Base-by-base conservation (phyloP, 2,113 vertebrate species). In the Ovis aries region DNA sequence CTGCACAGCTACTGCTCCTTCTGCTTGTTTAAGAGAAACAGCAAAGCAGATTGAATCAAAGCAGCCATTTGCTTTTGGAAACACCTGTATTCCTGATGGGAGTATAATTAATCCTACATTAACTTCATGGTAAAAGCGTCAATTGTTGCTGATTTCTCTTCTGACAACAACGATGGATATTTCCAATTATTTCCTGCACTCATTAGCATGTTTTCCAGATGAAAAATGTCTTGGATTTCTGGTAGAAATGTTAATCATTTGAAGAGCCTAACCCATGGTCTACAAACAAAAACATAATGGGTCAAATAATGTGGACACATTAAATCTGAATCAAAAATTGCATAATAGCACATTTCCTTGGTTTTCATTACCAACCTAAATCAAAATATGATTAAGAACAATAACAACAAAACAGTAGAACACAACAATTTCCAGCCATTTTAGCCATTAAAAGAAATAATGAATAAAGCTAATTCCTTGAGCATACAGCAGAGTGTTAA, bases 221-320 rank as follows among this genome's bases (percentile, higher is more conserved):
- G 33, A 85, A 95, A 94, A 77, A 71, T 81, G 31, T 95, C 57
- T 95, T 53, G 8, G 50, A 59, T 84, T 96, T 85, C 57, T 88
- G 71, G 10, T 87, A 78, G 27, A 25, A 91, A 87, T 92, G 29
- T 71, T 92, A 85, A 95, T 93, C 50, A 95, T 60, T 36, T 36
- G 14, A 80, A 85, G 25, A 92, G 5, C 55, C 81, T 95, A 48
- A 81, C 40, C 55, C 87, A 13, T 40, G 90, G 62, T 53, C 60
- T 90, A 48, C 57, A 93, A 94, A 96, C 59, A 94, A 95, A 98
- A 90, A 31, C 50, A 89, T 92, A 96, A 89, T 45, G 62, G 25
- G 13, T 25, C 27, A 94, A 95, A 93, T 87, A 92, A 97, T 86
- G 50, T 4, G 48, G 10, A 67, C 29, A 77, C n/a, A 60, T 59